Evolutionary conservation across 2,888 invertebrate species (phyloP), one percentile per base, ranked within the genome.

Genomic region (Trilocha varians): DNA sequence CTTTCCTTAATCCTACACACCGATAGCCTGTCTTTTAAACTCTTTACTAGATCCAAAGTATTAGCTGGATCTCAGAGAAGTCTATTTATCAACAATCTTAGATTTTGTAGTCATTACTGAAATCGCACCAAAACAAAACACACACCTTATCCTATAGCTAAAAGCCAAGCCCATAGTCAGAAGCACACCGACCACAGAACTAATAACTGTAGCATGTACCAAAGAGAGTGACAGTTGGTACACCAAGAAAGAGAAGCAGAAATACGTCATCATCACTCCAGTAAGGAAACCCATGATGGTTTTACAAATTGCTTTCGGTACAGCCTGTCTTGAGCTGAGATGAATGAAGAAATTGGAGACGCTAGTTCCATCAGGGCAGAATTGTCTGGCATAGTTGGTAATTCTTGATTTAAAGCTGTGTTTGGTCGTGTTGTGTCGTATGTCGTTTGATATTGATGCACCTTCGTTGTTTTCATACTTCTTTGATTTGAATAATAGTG

Each of bases 121-220:
- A n/a, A n/a, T n/a, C n/a, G n/a, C n/a, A n/a, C n/a, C n/a, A n/a
- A n/a, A 13, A 39, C 14, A 16, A 39, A 44, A 32, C 44, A 52
- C 55, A 47, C 48, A 79, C 82, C 80, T 72, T 41, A 78, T 72
- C 49, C 82, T 69, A 43, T 73, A 74, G 47, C 90, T 91, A 62
- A 91, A 92, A 1, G 92, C 91, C 38, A 92, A 70, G 4, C 91
- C 91, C 44, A 92, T 66, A 1, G 90, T 90, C 16, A 92, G 73
- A 44, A 90, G 69, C 6, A 89, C 75, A 9, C 91, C 91, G 50
- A 91, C 78, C 34, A 89, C 51, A 1, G 89, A 87, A 57, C 91
- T 91, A 57, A 91, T 70, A 32, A 89, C 65, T 0, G 90, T 90
- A 1, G 91, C 90, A 15, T 87, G 83, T 1, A 87, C 75, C 2